A percentile compares a stretch with the other conserved stretches of the same genome.
These are phyloP conservation scores for Coluber constrictor DNA, from an alignment of 2,797 vertebrate genomes.

Conservation along the genomic window DNA sequence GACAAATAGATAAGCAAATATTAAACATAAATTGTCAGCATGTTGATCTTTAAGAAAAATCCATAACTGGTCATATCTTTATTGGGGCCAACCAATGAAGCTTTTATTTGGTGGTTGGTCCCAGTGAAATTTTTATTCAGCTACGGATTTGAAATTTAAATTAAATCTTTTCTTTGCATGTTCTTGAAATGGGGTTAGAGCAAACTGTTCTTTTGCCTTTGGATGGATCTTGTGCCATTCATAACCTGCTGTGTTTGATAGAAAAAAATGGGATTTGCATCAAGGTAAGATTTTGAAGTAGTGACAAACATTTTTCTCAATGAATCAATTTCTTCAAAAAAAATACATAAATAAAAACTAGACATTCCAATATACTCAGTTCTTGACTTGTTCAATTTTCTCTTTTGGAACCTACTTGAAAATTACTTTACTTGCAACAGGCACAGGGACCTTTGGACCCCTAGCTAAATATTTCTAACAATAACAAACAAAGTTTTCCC, in stretches of 20 bases:
- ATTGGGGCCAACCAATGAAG: not conserved
- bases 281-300: not conserved
- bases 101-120: not conserved
- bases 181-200: not conserved
- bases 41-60: not conserved
- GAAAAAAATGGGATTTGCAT: not conserved
- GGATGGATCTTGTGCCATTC: not conserved
- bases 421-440: not conserved
- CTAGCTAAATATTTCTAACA: not conserved
- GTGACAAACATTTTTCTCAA: not conserved
- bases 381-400: not conserved
- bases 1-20: not conserved
- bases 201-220: not conserved
- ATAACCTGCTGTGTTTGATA: not conserved
- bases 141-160: not conserved
- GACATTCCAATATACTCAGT: not conserved
- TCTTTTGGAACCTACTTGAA: not conserved
- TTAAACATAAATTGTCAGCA: not conserved
- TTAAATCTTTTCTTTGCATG: not conserved
- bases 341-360: not conserved
- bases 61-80: not conserved
- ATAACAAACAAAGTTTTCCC: not conserved
- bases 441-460: not conserved
- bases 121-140: not conserved
- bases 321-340: not conserved